A percentile compares a stretch with the other conserved stretches of the same genome.
Evolutionary conservation across 2,888 invertebrate genomes (phyloP).

Genomic region (Brenthis daphne): DNA sequence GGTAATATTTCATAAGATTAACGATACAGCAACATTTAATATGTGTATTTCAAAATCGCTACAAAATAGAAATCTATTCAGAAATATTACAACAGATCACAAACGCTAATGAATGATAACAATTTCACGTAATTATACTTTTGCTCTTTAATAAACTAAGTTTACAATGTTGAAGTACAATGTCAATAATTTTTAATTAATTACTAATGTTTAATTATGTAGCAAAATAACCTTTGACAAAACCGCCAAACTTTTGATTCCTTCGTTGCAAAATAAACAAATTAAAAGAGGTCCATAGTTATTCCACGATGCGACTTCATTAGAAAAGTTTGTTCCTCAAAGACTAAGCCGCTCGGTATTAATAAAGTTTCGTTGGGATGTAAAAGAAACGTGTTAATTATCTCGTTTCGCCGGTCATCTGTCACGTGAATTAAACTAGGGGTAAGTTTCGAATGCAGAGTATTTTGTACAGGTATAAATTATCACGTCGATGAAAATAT

Average conservation of each 20-base stretch:
- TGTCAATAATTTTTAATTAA: background rate
- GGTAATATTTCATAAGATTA: conserved; percentile 13
- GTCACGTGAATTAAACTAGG: conserved; percentile 55
- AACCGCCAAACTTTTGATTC: conserved; percentile 43
- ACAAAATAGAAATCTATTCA: background rate
- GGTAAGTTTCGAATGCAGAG: conserved; percentile 7
- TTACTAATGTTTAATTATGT: conserved; percentile 11
- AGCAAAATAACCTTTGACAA: conserved; percentile 15
- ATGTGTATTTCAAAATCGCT: too few relatives aligned
- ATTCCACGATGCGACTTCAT: conserved; percentile 77
- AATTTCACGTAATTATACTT: background rate
- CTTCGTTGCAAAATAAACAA: conserved; percentile 64
- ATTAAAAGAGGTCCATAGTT: conserved; percentile 74
- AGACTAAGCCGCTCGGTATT: conserved; percentile 77
- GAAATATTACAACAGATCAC: background rate
- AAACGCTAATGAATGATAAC: background rate
- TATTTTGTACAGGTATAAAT: background rate
- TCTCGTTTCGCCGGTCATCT: conserved; percentile 67
- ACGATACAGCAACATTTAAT: background rate
- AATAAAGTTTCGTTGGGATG: conserved; percentile 79
- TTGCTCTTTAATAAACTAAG: background rate
- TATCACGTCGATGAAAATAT: background rate
- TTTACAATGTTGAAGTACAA: background rate
- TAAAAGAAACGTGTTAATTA: conserved; percentile 81
- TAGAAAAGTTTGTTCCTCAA: conserved; percentile 80